Conservation (phyloP, 1,140 invertebrate genomes). For the Lepidotrigona ventralis region DNA sequence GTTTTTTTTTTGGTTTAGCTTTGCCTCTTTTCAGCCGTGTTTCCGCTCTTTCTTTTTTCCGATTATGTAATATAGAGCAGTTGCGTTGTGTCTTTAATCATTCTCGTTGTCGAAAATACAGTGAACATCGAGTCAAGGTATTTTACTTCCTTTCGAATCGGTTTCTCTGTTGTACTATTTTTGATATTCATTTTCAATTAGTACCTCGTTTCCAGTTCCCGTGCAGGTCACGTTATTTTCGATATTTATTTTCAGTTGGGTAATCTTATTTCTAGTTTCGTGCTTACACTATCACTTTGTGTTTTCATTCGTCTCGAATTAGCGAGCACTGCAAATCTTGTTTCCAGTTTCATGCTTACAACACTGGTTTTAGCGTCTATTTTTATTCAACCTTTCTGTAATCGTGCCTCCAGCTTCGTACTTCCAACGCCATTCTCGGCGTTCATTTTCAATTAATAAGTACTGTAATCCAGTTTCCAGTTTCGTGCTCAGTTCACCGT, state of each 20-base stretch:
- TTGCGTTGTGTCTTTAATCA: neutral
- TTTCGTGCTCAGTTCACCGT: neutral
- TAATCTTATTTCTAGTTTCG: too few relatives aligned
- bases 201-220: neutral
- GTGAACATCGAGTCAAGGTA: too few relatives aligned
- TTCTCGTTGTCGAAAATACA: too few relatives aligned
- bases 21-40: neutral
- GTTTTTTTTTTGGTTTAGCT: neutral
- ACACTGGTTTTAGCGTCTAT: too few relatives aligned
- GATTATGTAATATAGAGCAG: neutral
- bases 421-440: too few relatives aligned
- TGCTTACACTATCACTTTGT: too few relatives aligned
- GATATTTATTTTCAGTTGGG: too few relatives aligned
- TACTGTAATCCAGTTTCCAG: neutral
- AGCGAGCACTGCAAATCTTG: neutral
- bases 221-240: too few relatives aligned
- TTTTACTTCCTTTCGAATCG: neutral
- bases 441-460: neutral
- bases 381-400: too few relatives aligned
- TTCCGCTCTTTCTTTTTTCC: neutral
- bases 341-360: neutral
- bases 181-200: too few relatives aligned
- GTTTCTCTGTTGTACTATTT: neutral
- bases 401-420: too few relatives aligned
- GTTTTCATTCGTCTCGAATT: too few relatives aligned